Evolutionary conservation across 2,888 invertebrate species (phyloP).

Genomic region (Steinernema carpocapsae): DNA sequence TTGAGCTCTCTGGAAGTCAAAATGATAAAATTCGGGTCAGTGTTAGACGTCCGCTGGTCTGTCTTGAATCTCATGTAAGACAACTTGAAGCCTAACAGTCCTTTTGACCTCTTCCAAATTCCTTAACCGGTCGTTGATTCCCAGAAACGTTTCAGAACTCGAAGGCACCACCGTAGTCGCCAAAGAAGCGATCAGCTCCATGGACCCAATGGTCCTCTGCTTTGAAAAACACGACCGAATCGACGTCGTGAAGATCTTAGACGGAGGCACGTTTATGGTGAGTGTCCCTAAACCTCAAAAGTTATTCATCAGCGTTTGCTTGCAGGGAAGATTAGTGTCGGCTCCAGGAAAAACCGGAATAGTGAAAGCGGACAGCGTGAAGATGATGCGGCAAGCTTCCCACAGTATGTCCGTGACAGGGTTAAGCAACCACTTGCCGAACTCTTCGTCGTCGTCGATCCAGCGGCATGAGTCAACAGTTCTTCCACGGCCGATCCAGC

Average conservation of each 20-base stretch:
- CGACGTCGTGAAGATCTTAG: slow-evolving; percentile 52
- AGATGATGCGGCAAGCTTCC: not conserved
- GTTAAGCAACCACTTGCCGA: not conserved
- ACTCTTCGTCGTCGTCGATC: slow-evolving; percentile 29
- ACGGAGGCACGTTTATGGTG: slow-evolving; percentile 40
- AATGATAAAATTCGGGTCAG: too few relatives aligned
- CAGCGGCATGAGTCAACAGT: slow-evolving; percentile 51
- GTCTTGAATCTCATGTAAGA: too few relatives aligned
- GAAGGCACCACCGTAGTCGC: slow-evolving; percentile 36
- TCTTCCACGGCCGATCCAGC: slow-evolving; percentile 43
- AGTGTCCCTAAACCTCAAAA: not conserved
- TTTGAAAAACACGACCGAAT: slow-evolving; percentile 50
- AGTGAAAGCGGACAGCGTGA: slow-evolving; percentile 15
- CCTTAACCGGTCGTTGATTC: too few relatives aligned
- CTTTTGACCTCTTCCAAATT: too few relatives aligned
- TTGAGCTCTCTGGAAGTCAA: too few relatives aligned
- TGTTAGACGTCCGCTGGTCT: too few relatives aligned
- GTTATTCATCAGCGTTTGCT: not conserved
- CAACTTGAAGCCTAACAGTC: too few relatives aligned
- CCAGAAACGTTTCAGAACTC: too few relatives aligned
- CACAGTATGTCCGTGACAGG: slow-evolving; percentile 11
- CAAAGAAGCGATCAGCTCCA: slow-evolving; percentile 35
- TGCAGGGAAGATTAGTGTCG: slow-evolving; percentile 49
- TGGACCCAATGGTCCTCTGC: slow-evolving; percentile 33
- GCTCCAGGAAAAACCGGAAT: slow-evolving; percentile 39